These are phyloP conservation scores for Hypothenemus hampei DNA, from an alignment of 1,140 invertebrate species.

Conservation along the genomic window DNA sequence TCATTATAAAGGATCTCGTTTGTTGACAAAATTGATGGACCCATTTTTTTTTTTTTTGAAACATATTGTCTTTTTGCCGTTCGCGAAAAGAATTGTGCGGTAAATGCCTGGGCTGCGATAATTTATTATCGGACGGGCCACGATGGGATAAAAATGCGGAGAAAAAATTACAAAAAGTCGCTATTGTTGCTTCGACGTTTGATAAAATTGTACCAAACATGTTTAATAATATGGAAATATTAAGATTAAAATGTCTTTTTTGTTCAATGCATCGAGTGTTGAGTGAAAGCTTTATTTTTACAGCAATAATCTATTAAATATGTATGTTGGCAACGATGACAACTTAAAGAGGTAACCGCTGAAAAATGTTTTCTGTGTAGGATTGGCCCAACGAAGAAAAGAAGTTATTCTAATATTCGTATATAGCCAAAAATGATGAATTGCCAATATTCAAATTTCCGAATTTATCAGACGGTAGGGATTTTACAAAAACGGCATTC, in stretches of 20 bases:
- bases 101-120: slow-evolving; percentile 4
- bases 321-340: no score
- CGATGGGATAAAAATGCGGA: neutral
- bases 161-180: neutral
- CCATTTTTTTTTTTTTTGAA: slow-evolving; percentile 5
- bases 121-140: slow-evolving; percentile 8
- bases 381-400: no score
- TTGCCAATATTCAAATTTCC: slow-evolving; percentile 9
- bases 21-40: slow-evolving; percentile 10
- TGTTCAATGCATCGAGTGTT: no score
- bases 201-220: neutral
- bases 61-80: slow-evolving; percentile 11
- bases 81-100: slow-evolving; percentile 12
- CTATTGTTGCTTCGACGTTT: neutral
- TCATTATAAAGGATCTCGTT: slow-evolving; percentile 19
- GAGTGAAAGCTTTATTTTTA: no score
- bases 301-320: no score
- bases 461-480: slow-evolving; percentile 2
- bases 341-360: no score
- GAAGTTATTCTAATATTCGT: no score
- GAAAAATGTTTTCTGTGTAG: no score
- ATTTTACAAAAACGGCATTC: neutral
- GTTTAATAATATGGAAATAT: neutral
- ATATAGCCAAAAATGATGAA: slow-evolving; percentile 7
- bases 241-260: neutral